These are phyloP conservation scores for Yponomeuta plumbellus DNA, from an alignment of 2,888 invertebrate species.

Conservation along the genomic window DNA sequence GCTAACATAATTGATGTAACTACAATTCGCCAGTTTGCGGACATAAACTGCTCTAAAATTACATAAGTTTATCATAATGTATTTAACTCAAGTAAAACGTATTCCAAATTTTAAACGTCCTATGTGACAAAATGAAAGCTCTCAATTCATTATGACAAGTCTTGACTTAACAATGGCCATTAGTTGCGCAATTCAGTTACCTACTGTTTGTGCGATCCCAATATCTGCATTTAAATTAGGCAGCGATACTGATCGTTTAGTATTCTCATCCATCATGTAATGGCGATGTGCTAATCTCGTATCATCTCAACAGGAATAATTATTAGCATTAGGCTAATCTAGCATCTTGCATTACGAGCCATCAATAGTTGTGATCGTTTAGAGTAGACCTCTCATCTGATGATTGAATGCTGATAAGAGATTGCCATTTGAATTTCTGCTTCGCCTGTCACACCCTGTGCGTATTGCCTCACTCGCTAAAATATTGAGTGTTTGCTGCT, in stretches of 20 bases:
- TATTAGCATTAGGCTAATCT: neutral
- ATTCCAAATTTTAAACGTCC: neutral
- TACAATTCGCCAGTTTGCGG: neutral
- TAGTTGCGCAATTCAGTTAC: conserved; percentile 40
- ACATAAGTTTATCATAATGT: neutral
- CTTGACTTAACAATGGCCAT: conserved; percentile 9
- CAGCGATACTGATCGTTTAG: conserved; percentile 35
- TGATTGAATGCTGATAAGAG: neutral
- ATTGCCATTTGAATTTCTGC: neutral
- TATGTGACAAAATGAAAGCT: neutral
- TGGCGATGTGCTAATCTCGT: conserved; percentile 4
- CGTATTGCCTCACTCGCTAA: neutral
- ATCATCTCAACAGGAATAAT: neutral
- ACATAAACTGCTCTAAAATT: neutral
- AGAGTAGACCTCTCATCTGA: neutral
- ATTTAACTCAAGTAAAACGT: neutral
- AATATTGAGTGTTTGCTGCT: no score
- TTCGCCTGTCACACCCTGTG: neutral
- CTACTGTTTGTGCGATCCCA: conserved; percentile 36
- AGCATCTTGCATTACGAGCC: neutral
- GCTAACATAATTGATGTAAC: conserved; percentile 3
- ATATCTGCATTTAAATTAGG: conserved; percentile 32
- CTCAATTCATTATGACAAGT: neutral
- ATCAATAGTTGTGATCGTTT: conserved; percentile 1
- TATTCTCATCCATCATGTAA: conserved; percentile 12